phyloP scores from a whole-genome alignment of 2,888 invertebrate genomes.

The Oeneis ivallda region DNA sequence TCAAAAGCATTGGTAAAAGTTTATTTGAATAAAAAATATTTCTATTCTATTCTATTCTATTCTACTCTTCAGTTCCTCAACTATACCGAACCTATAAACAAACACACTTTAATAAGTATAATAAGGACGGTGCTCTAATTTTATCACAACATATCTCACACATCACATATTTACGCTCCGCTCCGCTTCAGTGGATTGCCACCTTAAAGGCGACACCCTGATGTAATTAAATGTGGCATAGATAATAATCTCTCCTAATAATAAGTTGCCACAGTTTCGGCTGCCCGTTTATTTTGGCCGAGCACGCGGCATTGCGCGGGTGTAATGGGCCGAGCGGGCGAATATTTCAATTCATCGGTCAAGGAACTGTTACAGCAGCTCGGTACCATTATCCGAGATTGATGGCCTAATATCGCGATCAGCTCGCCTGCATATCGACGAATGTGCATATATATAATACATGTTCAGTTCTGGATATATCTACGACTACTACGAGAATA shows the following conservation, averaged over 20 bases:
- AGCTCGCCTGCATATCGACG: slow-evolving; percentile 40
- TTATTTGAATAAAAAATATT: too few species aligned
- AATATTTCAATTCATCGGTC: slow-evolving; percentile 70
- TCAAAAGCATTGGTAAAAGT: too few species aligned
- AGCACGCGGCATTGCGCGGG: slow-evolving; percentile 40
- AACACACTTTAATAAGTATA: too few species aligned
- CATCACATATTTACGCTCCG: neutral
- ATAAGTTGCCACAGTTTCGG: slow-evolving; percentile 35
- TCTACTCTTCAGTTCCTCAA: too few species aligned
- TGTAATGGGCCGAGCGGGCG: slow-evolving; percentile 41
- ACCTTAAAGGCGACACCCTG: neutral
- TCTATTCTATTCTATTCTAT: too few species aligned
- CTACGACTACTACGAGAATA: too few species aligned
- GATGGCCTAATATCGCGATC: slow-evolving; percentile 70
- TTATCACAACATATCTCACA: too few species aligned
- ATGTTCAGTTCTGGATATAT: slow-evolving; percentile 41
- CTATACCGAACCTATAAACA: too few species aligned
- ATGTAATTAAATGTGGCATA: slow-evolving; percentile 2
- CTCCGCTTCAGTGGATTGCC: neutral
- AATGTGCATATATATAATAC: slow-evolving; percentile 47
- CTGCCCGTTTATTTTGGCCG: slow-evolving; percentile 42
- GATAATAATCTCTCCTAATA: neutral
- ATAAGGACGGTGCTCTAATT: too few species aligned
- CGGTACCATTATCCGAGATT: slow-evolving; percentile 70
- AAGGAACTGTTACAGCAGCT: slow-evolving; percentile 68